Base-by-base conservation (phyloP, 2,888 invertebrate genomes). In the Piscicola geometra region DNA sequence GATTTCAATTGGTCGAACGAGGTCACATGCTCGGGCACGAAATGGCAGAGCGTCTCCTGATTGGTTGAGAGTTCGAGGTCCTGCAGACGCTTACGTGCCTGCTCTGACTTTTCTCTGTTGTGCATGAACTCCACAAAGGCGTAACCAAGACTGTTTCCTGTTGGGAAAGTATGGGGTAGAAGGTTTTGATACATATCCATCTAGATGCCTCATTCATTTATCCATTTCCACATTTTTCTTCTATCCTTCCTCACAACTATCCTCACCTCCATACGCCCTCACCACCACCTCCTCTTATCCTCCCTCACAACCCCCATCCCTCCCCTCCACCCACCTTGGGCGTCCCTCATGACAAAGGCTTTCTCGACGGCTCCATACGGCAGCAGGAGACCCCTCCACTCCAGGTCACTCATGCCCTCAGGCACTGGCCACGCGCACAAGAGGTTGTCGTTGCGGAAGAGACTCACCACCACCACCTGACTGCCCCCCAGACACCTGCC, bases 81-180 rank as follows among this genome's bases (percentile, higher is more conserved):
- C 78, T 88, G 88, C 72, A 87, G 77, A 71, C 85, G 81, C 75
- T 84, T 84, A 78, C 86, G 85, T n/a, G 87, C 88, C 76, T 86
- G 84, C 30, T 86, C 82, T 1, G 87, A 86, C 72, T 85, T 84
- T 78, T 87, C 88, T 79, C 86, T 86, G 73, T 84, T 86, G 76
- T 82, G 82, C 50, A 83, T 82, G 82, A 86, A 88, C 80, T 88
- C 87, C 35, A 88, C 88, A 81, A 88, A 86, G 1, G 88, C 88
- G 82, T 88, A 88, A 21, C 88, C 88, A 81, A 88, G 88, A 81
- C 86, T 87, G 52, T 85, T 83, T 75, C 87, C 88, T 88, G 81
- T 1, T 78, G 47, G 47, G 47, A 60, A 1, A 71, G n/a, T n/a
- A n/a, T n/a, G n/a, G n/a, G n/a, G n/a, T n/a, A n/a, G n/a, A n/a